These are phyloP conservation scores for Papilio helenus DNA, from an alignment of 1,140 invertebrate species.

Conservation along the genomic window DNA sequence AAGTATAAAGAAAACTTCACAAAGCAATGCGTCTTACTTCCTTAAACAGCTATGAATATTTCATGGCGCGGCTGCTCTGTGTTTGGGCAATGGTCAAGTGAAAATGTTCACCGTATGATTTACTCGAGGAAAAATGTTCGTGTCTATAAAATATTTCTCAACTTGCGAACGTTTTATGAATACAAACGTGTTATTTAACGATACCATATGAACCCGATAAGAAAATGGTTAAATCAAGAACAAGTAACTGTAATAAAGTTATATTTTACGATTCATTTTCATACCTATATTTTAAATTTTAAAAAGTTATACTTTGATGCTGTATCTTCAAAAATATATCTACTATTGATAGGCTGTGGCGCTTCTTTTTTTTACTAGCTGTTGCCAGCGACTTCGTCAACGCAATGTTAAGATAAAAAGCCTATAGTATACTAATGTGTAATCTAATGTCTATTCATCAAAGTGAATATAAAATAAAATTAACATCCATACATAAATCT, in stretches of 20 bases:
- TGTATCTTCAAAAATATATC: no score
- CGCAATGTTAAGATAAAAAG: no score
- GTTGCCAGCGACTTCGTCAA: no score
- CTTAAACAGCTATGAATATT: conserved; percentile 37
- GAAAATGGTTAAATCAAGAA: not conserved
- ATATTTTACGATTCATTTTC: not conserved
- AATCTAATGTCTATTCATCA: not conserved
- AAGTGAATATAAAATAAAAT: conserved; percentile 7
- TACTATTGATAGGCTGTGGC: no score
- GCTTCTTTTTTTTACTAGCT: no score
- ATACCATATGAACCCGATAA: conserved; percentile 13
- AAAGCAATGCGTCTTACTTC: conserved; percentile 36
- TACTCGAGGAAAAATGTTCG: conserved; percentile 35
- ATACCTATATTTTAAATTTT: not conserved
- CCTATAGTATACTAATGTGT: not conserved
- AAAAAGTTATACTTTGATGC: not conserved
- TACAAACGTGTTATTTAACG: conserved; percentile 34
- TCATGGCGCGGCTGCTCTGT: conserved; percentile 27
- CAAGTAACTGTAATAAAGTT: conserved; percentile 1
- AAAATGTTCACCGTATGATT: conserved; percentile 36
- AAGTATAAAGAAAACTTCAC: conserved; percentile 20
- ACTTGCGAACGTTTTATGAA: conserved; percentile 29
- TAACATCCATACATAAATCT: conserved; percentile 21
- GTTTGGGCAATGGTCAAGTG: conserved; percentile 40
- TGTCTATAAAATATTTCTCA: conserved; percentile 36